Base-by-base conservation (phyloP, 2,797 vertebrate species). In the Sebastes glaucus region DNA sequence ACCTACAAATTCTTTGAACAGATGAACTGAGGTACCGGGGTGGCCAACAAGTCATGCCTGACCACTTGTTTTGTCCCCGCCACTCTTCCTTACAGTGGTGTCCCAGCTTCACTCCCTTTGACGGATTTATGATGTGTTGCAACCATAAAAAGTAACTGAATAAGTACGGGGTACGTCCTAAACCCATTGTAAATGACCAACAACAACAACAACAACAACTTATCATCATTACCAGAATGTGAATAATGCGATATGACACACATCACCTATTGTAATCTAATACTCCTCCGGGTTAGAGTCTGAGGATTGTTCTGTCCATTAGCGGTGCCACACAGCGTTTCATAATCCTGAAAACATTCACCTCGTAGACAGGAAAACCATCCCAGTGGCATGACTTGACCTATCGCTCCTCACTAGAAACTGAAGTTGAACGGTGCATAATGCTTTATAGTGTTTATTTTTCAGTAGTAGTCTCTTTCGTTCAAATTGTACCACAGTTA, bases 1-100 rank as follows among this genome's bases (percentile, higher is more conserved):
- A 99, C 99, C 78, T 99, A 99, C 96, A 99, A 99, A 96, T 99
- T 99, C 93, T 96, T 99, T 95, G 99, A 99, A 93, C 98, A 99
- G 96, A 99, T 99, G 92, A 97, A 97, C 96, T 97, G 96, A 97
- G 93, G 75, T 56, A 57, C 52, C 9, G 68, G 82, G 85, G 81
- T 67, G 77, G 75, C 85, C 85, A 83, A 71, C 84, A 83, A 88
- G 90, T 91, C 93, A 87, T 92, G 91, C 86, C 90, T 86, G 80
- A 87, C 82, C 92, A 87, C 91, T 70, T 83, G 86, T 91, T 84
- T 84, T 89, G 75, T 82, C 74, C 80, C 71, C 32, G 7, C 35
- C 18, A 60, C 71, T 78, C 61, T 18, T 83, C 85, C 63, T 60
- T 68, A 62, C 63, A 72, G 82, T 81, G 87, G 68, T 80, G 69